Conservation (phyloP, 2,113 vertebrate species). For the Plotosus lineatus region DNA sequence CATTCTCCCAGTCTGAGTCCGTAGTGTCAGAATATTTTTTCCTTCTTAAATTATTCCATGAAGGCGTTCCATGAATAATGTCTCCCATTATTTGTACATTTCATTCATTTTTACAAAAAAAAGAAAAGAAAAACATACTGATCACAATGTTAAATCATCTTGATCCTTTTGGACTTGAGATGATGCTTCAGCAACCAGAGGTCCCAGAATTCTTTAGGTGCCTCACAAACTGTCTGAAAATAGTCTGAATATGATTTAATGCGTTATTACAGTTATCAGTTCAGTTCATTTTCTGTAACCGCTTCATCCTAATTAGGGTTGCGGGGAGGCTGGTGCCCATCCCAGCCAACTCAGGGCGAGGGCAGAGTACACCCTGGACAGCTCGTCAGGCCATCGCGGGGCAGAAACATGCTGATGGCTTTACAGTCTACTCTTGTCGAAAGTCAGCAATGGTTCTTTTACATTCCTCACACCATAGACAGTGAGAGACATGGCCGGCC, state of each 20-base stretch:
- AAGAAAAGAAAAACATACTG: neutral
- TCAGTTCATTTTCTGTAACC: too few species aligned
- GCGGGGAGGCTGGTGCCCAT: too few species aligned
- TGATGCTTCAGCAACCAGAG: neutral
- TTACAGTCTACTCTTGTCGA: too few species aligned
- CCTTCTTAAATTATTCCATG: neutral
- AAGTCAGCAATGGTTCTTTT: too few species aligned
- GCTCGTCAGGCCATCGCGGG: too few species aligned
- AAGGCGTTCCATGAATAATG: too few species aligned
- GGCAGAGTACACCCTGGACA: too few species aligned
- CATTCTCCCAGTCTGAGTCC: neutral
- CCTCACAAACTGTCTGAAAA: neutral
- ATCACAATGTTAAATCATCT: slow-evolving; percentile 9
- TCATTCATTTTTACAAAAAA: neutral
- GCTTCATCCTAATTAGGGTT: too few species aligned
- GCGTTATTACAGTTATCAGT: neutral
- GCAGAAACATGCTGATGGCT: too few species aligned
- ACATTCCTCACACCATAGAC: too few species aligned
- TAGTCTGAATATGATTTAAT: neutral
- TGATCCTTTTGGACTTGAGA: slow-evolving; percentile 20
- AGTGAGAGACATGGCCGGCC: too few species aligned
- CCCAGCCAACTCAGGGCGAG: too few species aligned
- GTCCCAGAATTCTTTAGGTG: neutral
- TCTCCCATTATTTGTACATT: slow-evolving; percentile 70
- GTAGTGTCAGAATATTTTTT: neutral